These are phyloP conservation scores for Lepidocyrtoides sp. DNA, from an alignment of 2,888 invertebrate species.

Conservation along the genomic window DNA sequence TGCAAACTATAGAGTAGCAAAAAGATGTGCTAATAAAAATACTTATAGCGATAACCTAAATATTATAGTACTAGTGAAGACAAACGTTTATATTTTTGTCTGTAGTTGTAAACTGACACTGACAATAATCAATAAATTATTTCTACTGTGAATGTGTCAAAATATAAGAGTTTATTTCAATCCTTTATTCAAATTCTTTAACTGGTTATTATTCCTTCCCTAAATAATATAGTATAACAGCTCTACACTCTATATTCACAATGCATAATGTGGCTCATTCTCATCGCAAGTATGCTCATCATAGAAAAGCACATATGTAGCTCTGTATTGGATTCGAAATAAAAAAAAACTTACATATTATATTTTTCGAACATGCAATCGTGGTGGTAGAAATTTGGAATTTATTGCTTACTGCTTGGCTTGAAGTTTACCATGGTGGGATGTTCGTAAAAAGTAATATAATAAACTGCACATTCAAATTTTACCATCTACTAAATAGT, in stretches of 20 bases:
- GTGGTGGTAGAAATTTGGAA: conserved; percentile 36
- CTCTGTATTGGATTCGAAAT: too few species aligned
- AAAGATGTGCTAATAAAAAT: conserved; percentile 49
- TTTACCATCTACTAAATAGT: conserved; percentile 34
- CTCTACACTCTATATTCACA: too few species aligned
- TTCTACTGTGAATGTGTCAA: conserved; percentile 77
- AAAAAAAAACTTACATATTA: neutral
- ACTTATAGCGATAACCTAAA: conserved; percentile 28
- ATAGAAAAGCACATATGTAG: too few species aligned
- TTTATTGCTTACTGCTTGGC: conserved; percentile 55
- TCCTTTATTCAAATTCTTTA: neutral
- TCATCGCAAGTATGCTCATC: too few species aligned
- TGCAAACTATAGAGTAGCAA: neutral
- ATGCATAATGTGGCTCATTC: too few species aligned
- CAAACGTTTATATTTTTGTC: conserved; percentile 74
- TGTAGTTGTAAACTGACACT: conserved; percentile 75
- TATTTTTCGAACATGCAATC: neutral
- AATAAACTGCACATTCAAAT: conserved; percentile 46
- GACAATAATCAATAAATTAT: conserved; percentile 79
- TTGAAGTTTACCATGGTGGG: conserved; percentile 27
- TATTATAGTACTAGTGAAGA: conserved; percentile 22
- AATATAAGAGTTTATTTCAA: conserved; percentile 48
- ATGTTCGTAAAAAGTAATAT: conserved; percentile 29
- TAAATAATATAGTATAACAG: too few species aligned
- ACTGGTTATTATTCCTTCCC: too few species aligned